A percentile compares a stretch with the other conserved stretches of the same genome.
Conservation (phyloP, 1,140 invertebrate genomes). For the Holotrichia oblita region DNA sequence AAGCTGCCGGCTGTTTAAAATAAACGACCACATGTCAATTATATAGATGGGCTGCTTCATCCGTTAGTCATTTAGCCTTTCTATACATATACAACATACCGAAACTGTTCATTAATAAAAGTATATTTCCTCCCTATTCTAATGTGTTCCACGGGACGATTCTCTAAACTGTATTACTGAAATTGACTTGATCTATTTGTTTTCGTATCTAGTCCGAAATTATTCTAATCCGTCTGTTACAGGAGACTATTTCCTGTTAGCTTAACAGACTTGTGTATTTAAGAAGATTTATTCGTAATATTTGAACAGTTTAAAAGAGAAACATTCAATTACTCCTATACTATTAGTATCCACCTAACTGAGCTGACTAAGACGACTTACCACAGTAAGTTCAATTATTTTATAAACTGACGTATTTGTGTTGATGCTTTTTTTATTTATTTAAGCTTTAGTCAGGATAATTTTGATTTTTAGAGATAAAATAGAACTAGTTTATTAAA, state of each 20-base stretch:
- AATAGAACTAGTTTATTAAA: too few relatives aligned
- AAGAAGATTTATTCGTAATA: neutral
- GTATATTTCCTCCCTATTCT: neutral
- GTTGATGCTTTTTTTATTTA: too few relatives aligned
- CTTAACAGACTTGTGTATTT: neutral
- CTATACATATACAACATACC: neutral
- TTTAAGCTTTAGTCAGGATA: too few relatives aligned
- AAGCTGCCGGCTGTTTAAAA: neutral
- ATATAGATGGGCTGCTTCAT: conserved; percentile 6
- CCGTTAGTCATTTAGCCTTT: neutral
- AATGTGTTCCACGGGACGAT: neutral
- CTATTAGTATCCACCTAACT: too few relatives aligned
- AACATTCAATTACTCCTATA: too few relatives aligned
- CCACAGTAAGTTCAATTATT: too few relatives aligned
- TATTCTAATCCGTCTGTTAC: neutral
- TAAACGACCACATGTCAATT: conserved; percentile 12
- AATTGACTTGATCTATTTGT: conserved; percentile 6
- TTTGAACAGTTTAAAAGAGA: neutral
- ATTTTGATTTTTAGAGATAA: too few relatives aligned
- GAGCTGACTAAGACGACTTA: too few relatives aligned
- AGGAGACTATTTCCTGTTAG: neutral
- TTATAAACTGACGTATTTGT: too few relatives aligned
- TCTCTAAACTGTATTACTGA: neutral
- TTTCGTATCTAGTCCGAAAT: neutral
- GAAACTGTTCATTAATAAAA: conserved; percentile 2